Conservation (phyloP, 1,140 invertebrate species). For the Wasmannia auropunctata region DNA sequence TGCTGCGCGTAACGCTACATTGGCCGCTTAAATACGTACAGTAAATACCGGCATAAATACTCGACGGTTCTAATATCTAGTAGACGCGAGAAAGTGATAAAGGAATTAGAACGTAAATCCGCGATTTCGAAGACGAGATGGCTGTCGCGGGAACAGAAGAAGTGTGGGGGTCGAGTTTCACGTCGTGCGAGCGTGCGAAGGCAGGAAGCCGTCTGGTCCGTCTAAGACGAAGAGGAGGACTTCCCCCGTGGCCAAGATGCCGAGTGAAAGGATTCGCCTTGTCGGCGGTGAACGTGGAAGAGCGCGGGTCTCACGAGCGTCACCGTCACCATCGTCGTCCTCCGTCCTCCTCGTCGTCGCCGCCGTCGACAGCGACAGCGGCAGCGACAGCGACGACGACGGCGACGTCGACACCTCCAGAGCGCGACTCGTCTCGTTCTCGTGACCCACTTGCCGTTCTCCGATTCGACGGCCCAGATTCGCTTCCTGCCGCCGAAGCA, state of each 20-base stretch:
- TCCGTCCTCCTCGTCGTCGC: constrained; percentile 51
- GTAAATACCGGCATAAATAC: background rate
- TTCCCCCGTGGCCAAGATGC: constrained; percentile 57
- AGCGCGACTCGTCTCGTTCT: constrained; percentile 71
- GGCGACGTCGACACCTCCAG: constrained; percentile 59
- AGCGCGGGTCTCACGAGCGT: constrained; percentile 24
- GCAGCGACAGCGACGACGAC: constrained; percentile 59
- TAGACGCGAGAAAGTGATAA: background rate
- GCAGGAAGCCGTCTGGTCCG: constrained; percentile 58
- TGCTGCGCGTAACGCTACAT: background rate
- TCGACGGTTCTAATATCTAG: background rate
- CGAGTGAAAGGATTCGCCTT: constrained; percentile 67
- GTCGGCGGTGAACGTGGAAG: background rate
- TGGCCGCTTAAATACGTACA: background rate
- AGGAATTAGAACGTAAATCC: constrained; percentile 1
- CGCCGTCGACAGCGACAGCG: constrained; percentile 46
- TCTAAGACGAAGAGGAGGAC: background rate
- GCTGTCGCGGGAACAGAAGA: constrained; percentile 3
- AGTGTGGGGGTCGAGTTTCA: constrained; percentile 20
- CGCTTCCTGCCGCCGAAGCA: constrained; percentile 72
- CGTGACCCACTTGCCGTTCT: constrained; percentile 81
- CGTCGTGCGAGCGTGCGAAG: background rate
- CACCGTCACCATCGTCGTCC: constrained; percentile 37
- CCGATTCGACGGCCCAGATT: constrained; percentile 80
- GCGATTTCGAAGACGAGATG: background rate